Conservation (phyloP, 2,797 vertebrate genomes). For the Lepilemur septentrionalis region DNA sequence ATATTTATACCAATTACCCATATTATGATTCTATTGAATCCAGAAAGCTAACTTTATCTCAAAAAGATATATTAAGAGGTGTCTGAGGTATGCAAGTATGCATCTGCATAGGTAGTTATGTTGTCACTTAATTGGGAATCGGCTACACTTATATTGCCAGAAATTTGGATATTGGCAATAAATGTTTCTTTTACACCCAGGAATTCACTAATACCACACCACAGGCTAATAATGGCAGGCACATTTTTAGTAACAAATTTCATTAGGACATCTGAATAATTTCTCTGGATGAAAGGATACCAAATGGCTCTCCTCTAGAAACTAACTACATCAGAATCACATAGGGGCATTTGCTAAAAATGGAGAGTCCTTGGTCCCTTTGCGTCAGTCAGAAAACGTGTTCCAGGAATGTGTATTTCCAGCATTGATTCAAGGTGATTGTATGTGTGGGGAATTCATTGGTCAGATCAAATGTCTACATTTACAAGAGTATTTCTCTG, state of each 20-base stretch:
- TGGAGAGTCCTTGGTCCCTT: not conserved
- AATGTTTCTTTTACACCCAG: not conserved
- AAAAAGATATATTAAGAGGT: not conserved
- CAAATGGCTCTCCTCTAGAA: not conserved
- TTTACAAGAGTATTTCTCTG: not conserved
- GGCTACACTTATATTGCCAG: not conserved
- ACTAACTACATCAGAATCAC: not conserved
- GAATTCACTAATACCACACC: not conserved
- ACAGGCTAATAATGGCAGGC: not conserved
- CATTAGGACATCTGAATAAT: not conserved
- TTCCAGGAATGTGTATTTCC: not conserved
- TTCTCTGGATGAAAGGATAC: not conserved
- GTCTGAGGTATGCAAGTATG: fast-evolving
- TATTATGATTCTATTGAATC: not conserved
- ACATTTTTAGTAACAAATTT: not conserved
- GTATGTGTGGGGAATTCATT: not conserved
- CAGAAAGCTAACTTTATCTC: not conserved
- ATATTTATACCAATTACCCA: not conserved
- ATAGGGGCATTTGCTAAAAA: not conserved
- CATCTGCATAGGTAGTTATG: not conserved
- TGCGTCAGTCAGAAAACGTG: not conserved
- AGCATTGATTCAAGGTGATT: not conserved
- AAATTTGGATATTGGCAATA: not conserved
- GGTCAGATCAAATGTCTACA: not conserved
- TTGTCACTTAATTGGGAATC: not conserved